Percentiles rank a stretch among this genome's conserved stretches.
phyloP scores from a whole-genome alignment of 2,888 invertebrate species.

The Drosophila mercatorum region DNA sequence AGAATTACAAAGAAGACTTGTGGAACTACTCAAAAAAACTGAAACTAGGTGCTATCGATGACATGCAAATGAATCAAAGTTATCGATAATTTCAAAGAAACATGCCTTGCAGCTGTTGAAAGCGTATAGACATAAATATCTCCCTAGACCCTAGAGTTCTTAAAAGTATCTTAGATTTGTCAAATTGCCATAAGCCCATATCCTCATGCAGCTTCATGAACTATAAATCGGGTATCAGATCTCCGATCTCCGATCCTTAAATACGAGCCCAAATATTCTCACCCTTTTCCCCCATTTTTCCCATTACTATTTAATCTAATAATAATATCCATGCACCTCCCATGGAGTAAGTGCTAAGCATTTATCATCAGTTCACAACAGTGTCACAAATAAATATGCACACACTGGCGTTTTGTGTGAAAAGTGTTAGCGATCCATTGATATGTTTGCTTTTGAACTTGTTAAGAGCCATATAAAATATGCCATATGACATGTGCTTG shows the following conservation, averaged over 20 bases:
- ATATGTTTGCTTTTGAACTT: slow-evolving; percentile 16
- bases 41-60: too few species aligned
- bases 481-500: not conserved
- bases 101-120: too few species aligned
- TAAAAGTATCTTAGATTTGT: too few species aligned
- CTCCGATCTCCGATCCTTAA: not conserved
- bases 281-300: not conserved
- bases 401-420: slow-evolving; percentile 27
- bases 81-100: too few species aligned
- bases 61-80: too few species aligned
- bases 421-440: slow-evolving; percentile 33
- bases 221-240: not conserved
- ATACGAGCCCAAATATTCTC: too few species aligned
- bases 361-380: not conserved
- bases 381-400: slow-evolving; percentile 15
- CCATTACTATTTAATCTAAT: not conserved
- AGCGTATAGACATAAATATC: too few species aligned
- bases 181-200: not conserved
- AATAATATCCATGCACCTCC: not conserved
- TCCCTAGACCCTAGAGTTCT: too few species aligned
- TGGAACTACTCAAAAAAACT: too few species aligned
- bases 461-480: not conserved
- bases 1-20: too few species aligned
- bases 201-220: not conserved
- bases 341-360: not conserved